Base-by-base conservation (phyloP, 2,113 vertebrate genomes). In the Spheniscus mendiculus region DNA sequence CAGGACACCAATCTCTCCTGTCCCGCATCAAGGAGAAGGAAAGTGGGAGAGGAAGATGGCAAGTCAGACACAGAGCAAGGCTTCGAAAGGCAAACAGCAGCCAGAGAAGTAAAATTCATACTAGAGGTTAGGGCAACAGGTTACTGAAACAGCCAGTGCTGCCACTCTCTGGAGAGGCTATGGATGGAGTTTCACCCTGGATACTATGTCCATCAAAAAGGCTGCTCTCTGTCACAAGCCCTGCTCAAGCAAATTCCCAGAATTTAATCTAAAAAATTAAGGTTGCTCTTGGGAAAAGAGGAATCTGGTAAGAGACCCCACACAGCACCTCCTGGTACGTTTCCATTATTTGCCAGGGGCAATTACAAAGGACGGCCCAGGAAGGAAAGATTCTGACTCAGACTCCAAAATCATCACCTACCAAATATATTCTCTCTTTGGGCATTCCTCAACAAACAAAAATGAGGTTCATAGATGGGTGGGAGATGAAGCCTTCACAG, bases 391-490 rank as follows among this genome's bases (percentile, higher is more conserved):
- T 47, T 81, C 92, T 77, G 70, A 53, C 45, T 47, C 40, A 36
- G 34, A 49, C 65, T 59, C 58, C 77, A 55, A 87, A 61, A 70
- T 45, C 61, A 59, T 16, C 93, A 85, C 73, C 79, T 70, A 84
- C 61, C 80, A 80, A 84, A 89, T 34, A 40, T 8, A 84, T 47
- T 58, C 49, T 72, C 67, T 70, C 47, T 44, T 53, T 65, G 82
- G 87, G 77, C 55, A 87, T 94, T 93, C 79, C 92, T 91, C 92
- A 96, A 89, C 80, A 85, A 81, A 91, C 79, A 93, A 83, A 95
- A 93, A 90, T 50, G 89, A 81, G 82, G 65, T 66, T 86, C 49
- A 12, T 40, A 84, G 93, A 83, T 49, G 92, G 58, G 67, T 56
- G 45, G 80, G 85, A 89, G 89, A 87, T 47, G 55, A 94, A 81